A percentile compares a stretch with the other conserved stretches of the same genome.
phyloP scores from a whole-genome alignment of 92 coral and sea anemone genomes.

The Scolanthus callimorphus region DNA sequence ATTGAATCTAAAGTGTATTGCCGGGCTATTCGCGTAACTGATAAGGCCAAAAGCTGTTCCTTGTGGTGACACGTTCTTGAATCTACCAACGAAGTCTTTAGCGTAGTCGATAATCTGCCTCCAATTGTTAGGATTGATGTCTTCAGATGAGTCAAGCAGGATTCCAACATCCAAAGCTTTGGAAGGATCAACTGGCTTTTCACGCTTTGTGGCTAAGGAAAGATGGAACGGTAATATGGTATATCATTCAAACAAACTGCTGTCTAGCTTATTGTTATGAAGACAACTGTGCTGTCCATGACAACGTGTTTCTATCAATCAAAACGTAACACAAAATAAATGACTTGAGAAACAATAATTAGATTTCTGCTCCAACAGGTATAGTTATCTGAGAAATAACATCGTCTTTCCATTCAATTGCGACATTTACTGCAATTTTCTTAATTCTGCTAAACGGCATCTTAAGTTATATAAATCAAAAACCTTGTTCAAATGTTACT shows the following conservation, averaged over 20 bases:
- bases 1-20: constrained; percentile 42
- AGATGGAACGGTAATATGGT: neutral
- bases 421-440: no score
- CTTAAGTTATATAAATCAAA: no score
- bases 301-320: no score
- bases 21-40: constrained; percentile 41
- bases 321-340: no score
- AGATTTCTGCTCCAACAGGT: no score
- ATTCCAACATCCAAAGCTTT: constrained; percentile 64
- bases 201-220: neutral
- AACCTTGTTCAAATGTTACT: neutral
- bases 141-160: constrained; percentile 59
- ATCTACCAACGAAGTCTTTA: constrained; percentile 49
- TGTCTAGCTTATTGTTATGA: no score
- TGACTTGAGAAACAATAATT: no score
- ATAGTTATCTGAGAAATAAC: no score
- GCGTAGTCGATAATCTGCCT: constrained; percentile 31
- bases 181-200: neutral
- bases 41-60: constrained; percentile 63
- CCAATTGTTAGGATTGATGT: constrained; percentile 51
- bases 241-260: no score
- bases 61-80: constrained; percentile 37
- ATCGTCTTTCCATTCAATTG: no score
- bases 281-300: no score
- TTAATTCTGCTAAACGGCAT: no score